Conservation (phyloP, 1,140 invertebrate genomes). For the Drosophila pectinifera region DNA sequence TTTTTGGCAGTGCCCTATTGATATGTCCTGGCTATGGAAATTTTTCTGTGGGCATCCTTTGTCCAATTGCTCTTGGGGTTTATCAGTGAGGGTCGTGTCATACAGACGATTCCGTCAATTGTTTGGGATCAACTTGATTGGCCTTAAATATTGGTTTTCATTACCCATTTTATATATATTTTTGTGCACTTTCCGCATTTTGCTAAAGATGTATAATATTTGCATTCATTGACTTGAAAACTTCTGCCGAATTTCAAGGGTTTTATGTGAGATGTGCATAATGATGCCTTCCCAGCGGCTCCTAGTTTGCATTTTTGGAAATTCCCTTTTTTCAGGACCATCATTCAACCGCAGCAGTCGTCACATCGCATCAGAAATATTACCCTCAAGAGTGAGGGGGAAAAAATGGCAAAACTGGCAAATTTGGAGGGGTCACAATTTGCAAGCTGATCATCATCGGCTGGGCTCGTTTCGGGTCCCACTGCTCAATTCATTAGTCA, state of each 20-base stretch:
- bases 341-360: background rate
- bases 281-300: background rate
- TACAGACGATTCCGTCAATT: background rate
- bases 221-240: no score
- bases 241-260: no score
- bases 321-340: background rate
- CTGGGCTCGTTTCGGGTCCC: slow-evolving; percentile 35
- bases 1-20: background rate
- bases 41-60: background rate
- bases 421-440: background rate
- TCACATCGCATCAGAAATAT: background rate
- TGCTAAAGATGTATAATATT: no score
- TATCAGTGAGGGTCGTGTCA: background rate
- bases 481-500: slow-evolving; percentile 55
- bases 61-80: background rate
- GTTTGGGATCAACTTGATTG: background rate
- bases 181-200: no score
- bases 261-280: slow-evolving; percentile 6
- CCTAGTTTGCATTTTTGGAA: background rate
- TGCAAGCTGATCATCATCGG: slow-evolving; percentile 48
- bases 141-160: background rate
- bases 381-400: background rate
- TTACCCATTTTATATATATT: background rate
- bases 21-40: background rate
- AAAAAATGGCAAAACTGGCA: background rate